Base-by-base conservation (phyloP, 2,113 vertebrate species). In the Gallinago undulata region DNA sequence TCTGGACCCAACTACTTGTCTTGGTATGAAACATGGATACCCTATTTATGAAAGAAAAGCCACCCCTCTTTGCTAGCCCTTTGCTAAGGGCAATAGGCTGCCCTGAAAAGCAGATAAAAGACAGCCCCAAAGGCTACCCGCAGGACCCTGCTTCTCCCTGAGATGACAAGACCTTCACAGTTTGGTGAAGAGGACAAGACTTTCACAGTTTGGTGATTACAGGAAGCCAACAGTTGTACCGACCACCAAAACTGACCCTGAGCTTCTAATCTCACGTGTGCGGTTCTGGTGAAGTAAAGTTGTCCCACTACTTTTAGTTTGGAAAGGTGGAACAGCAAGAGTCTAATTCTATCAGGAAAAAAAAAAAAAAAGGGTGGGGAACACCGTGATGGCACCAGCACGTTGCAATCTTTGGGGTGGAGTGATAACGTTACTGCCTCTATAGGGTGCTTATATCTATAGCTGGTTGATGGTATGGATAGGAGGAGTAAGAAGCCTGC, bases 391-490 rank as follows among this genome's bases (percentile, higher is more conserved):
- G 72, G 37, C n/a, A 31, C 25, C 67, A 91, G 37, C 48, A 31
- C 37, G 43, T 25, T 28, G 47, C 57, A 50, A 0, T 47, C 50
- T 16, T 60, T 50, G 31, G 62, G 67, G 37, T 50, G 53, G n/a
- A 37, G 37, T 30, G 55, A 6, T 17, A 43, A 37, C 5, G n/a
- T 12, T 60, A 13, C 25, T 64, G 68, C 25, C 31, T 55, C 41
- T n/a, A 1, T 2, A 39, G 64, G 43, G 50, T 63, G n/a, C 55
- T 33, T 73, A 0, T 39, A 22, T 19, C 53, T 75, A 4, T 5
- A n/a, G 55, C 31, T 43, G 30, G 15, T 4, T 72, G 72, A 13
- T 37, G 31, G 37, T 19, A 4, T 39, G 51, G 66, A n/a, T 1
- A 18, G 23, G 9, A n/a, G 41, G 35, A 60, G 31, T 24, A 33